Base-by-base conservation (phyloP, 2,113 vertebrate genomes). In the Clarias macrocephalus region DNA sequence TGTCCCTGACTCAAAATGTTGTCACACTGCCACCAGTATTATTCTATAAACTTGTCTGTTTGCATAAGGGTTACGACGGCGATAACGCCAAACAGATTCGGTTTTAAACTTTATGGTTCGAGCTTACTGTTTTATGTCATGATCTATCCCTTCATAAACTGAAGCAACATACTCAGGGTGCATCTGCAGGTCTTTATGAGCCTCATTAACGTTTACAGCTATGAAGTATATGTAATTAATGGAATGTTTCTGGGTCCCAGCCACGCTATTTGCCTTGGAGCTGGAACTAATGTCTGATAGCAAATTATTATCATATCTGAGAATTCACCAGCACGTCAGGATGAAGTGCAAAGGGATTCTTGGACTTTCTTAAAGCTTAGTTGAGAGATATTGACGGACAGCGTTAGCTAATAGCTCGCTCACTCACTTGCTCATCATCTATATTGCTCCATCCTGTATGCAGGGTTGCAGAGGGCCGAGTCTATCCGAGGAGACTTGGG, bases 31-130 rank as follows among this genome's bases (percentile, higher is more conserved):
- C 28, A 76, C 68, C 33, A 52, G 25, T 76, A 70, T 76, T 52
- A 76, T 52, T 11, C 54, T 25, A 77, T 76, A 54, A 76, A 65
- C 30, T 48, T 83, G 79, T 86, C 79, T 16, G 59, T 63, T 87
- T 76, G 68, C 54, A 56, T 57, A n/a, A 23, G 8, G 42, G 37
- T 68, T 77, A 73, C 12, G 30, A 57, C 62, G 7, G 57, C 11
- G 54, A 82, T 19, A 59, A 72, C 42, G 56, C 15, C 60, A 25
- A 72, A 54, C n/a, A 7, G 33, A 72, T 48, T 73, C 21, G 23
- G 79, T 81, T 70, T 37, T 59, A 77, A 42, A 81, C 23, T 48
- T 73, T 80, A 70, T 42, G 59, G 19, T 70, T 12, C 2, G 66
- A 60, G 54, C 18, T 62, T n/a, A n/a, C 57, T 48, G 54, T 30